Percentiles rank a stretch among this genome's conserved stretches.
phyloP scores from a whole-genome alignment of 1,140 invertebrate genomes.

The Temnothorax longispinosus region DNA sequence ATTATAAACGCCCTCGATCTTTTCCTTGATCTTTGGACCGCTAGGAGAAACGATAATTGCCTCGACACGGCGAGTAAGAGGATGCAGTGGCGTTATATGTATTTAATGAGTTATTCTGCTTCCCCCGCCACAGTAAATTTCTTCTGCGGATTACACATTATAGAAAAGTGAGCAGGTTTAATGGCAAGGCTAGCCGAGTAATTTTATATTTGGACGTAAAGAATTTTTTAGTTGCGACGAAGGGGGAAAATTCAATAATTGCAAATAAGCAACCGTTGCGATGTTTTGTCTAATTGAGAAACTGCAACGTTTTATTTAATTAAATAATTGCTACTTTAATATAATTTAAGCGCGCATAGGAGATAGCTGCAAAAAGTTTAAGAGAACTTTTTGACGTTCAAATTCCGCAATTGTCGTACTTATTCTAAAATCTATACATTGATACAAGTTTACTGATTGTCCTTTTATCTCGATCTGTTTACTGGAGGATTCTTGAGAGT shows the following conservation, averaged over 20 bases:
- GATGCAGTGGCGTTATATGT: not conserved
- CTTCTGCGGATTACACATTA: not conserved
- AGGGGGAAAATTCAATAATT: not conserved
- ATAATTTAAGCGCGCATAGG: not conserved
- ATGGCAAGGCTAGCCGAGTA: not conserved
- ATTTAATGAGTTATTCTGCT: slow-evolving; percentile 12
- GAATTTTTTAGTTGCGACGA: not conserved
- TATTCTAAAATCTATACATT: not conserved
- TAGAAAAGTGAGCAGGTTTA: slow-evolving; percentile 14
- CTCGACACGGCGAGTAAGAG: slow-evolving; percentile 7
- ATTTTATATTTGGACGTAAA: not conserved
- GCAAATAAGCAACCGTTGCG: not conserved
- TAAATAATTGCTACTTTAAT: not conserved
- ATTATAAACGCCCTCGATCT: slow-evolving; percentile 26
- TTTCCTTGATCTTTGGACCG: slow-evolving; percentile 32
- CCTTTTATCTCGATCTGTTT: not conserved
- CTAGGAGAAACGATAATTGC: slow-evolving; percentile 15
- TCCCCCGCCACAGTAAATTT: not conserved
- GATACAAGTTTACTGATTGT: not conserved
- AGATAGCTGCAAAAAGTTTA: not conserved
- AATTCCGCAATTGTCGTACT: not conserved
- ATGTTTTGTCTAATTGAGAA: not conserved
- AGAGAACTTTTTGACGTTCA: not conserved
- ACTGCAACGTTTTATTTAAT: not conserved
- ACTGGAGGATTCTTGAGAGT: not conserved